phyloP scores from a whole-genome alignment of 2,797 vertebrate genomes.

The Sebastes trivittatus region DNA sequence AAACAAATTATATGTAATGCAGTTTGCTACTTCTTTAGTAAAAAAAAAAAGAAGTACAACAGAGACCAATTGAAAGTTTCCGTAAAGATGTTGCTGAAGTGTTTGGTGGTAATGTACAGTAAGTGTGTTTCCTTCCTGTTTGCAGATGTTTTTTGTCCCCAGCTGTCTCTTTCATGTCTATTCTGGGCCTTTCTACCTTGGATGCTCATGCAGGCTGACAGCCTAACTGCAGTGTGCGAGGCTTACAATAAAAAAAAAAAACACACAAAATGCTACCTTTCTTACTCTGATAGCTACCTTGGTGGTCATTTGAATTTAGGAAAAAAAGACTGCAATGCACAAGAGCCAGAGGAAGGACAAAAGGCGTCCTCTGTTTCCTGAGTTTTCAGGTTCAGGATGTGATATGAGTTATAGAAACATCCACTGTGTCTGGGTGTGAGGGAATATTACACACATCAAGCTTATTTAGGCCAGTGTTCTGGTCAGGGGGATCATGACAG shows the following conservation, averaged over 20 bases:
- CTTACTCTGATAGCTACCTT: slow-evolving; percentile 21
- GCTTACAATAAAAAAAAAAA: slow-evolving; percentile 21
- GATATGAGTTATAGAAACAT: neutral
- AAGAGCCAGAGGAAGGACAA: neutral
- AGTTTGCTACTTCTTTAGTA: neutral
- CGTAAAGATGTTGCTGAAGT: slow-evolving; percentile 1
- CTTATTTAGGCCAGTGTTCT: neutral
- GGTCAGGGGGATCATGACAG: neutral
- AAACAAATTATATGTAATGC: neutral
- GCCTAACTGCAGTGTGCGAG: slow-evolving; percentile 61
- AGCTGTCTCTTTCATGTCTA: slow-evolving; percentile 53
- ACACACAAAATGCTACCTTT: slow-evolving; percentile 41
- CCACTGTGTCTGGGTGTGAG: neutral
- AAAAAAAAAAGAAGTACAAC: slow-evolving; percentile 17
- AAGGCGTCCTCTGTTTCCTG: neutral
- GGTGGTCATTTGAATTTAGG: slow-evolving; percentile 49
- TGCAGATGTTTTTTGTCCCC: slow-evolving; percentile 26
- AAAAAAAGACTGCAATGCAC: slow-evolving; percentile 42
- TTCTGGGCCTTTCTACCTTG: slow-evolving; percentile 59
- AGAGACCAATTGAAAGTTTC: slow-evolving; percentile 40
- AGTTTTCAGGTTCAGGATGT: neutral
- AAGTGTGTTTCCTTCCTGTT: slow-evolving; percentile 21
- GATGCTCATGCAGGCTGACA: slow-evolving; percentile 63
- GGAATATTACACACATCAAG: neutral
- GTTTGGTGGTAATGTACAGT: slow-evolving; percentile 37